phyloP scores from a whole-genome alignment of 2,113 vertebrate species.

The Pongo pygmaeus region DNA sequence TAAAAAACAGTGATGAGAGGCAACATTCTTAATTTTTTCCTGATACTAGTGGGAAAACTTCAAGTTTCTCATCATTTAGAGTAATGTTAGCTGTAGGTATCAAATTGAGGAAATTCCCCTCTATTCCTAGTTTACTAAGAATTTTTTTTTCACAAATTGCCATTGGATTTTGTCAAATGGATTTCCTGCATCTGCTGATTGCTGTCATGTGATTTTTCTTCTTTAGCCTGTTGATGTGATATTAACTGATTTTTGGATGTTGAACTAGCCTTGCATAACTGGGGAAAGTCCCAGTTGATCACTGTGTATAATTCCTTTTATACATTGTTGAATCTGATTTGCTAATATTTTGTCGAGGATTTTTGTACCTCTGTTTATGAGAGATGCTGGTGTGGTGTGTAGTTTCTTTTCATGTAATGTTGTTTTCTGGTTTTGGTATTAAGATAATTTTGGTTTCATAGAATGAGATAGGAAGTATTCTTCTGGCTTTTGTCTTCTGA shows the following conservation, averaged over 20 bases:
- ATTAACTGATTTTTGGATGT: neutral
- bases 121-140: neutral
- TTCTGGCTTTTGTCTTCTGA: neutral
- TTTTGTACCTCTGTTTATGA: neutral
- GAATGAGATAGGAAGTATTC: neutral
- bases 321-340: neutral
- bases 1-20: neutral
- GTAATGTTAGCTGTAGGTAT: neutral
- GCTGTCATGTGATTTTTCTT: neutral
- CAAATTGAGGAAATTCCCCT: neutral
- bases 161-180: neutral
- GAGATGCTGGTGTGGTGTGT: neutral
- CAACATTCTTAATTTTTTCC: neutral
- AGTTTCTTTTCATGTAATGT: neutral
- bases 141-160: neutral
- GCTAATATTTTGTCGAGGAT: neutral
- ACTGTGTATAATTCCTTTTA: neutral
- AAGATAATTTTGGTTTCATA: neutral
- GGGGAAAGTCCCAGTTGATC: neutral
- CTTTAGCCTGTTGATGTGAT: neutral
- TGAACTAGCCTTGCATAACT: neutral
- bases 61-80: neutral
- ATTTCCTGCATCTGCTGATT: neutral
- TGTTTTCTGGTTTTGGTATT: neutral
- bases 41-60: neutral